Evolutionary conservation across 2,888 invertebrate genomes (phyloP), one percentile per base, ranked within the genome.

Genomic region (Chydorus sphaericus): DNA sequence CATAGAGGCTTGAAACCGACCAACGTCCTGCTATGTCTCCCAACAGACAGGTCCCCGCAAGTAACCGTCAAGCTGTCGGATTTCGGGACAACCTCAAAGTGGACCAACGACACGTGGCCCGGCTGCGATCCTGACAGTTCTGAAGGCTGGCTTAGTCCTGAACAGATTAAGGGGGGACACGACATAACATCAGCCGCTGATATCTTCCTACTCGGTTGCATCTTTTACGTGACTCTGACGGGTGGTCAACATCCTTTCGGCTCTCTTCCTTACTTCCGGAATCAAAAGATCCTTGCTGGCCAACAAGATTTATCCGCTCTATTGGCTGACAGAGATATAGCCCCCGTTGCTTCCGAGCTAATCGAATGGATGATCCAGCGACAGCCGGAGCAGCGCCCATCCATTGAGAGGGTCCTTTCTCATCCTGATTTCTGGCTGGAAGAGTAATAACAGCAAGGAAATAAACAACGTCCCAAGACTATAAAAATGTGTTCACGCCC

Each of bases 221-320:
- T 44, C 23, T 44, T 44, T 26, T 44, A 26, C 44, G 23, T 14
- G 5, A 28, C 28, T 44, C 28, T 44, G 44, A 44, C 44, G 14
- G 28, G 44, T n/a, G 44, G 44, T 28, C 44, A 44, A 5, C 44
- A 44, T n/a, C 44, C 44, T 11, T 44, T 44, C 44, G 44, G 44
- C 23, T 44, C 44, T 4, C 44, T 28, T 2, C n/a, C 26, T 7
- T 44, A 44, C 26, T 44, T 44, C 44, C 44, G 44, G 23, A 28
- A 44, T 26, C 44, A 44, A 28, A 44, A n/a, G 28, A 28, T 28
- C 14, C 28, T 44, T 11, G 44, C 26, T 5, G 44, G 44, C 26
- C 23, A 44, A 4, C 28, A 44, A 14, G 44, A 44, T 1, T 44
- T 44, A 28, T 23, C 44, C 11, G 26, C 44, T 14, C 26, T 44